phyloP scores from a whole-genome alignment of 2,113 vertebrate genomes.

The Gymnorhina tibicen region DNA sequence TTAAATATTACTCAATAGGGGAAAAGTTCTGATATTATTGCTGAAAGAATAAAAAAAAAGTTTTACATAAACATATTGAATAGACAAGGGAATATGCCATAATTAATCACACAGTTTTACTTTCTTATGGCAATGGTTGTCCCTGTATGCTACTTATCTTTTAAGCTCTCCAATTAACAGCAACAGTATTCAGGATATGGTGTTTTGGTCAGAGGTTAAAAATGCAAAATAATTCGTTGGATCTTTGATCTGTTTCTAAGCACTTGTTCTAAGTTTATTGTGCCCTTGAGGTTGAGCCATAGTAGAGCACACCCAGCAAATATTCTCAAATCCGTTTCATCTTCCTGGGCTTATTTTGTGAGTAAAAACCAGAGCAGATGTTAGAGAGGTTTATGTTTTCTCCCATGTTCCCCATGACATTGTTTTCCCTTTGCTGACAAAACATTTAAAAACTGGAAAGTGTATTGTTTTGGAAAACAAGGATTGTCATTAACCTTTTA shows the following conservation, averaged over 20 bases:
- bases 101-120: constrained; percentile 48
- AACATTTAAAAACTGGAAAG: constrained; percentile 22
- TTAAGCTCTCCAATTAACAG: constrained; percentile 62
- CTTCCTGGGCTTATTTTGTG: constrained; percentile 15
- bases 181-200: constrained; percentile 42
- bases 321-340: constrained; percentile 24
- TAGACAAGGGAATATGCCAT: constrained; percentile 35
- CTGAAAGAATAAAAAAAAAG: constrained; percentile 25
- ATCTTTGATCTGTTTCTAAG: constrained; percentile 65
- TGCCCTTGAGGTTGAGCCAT: constrained; percentile 43
- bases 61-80: constrained; percentile 44
- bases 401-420: not conserved
- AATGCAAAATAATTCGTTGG: constrained; percentile 67
- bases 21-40: constrained; percentile 21
- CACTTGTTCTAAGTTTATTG: constrained; percentile 59
- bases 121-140: constrained; percentile 47
- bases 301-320: constrained; percentile 29
- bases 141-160: constrained; percentile 57
- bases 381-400: constrained; percentile 22
- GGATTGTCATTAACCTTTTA: constrained; percentile 31
- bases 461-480: constrained; percentile 18
- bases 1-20: not conserved
- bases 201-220: constrained; percentile 70
- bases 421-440: constrained; percentile 14
- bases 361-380: constrained; percentile 47